phyloP scores from a whole-genome alignment of 2,797 vertebrate genomes.

The Kryptolebias ocellatus region DNA sequence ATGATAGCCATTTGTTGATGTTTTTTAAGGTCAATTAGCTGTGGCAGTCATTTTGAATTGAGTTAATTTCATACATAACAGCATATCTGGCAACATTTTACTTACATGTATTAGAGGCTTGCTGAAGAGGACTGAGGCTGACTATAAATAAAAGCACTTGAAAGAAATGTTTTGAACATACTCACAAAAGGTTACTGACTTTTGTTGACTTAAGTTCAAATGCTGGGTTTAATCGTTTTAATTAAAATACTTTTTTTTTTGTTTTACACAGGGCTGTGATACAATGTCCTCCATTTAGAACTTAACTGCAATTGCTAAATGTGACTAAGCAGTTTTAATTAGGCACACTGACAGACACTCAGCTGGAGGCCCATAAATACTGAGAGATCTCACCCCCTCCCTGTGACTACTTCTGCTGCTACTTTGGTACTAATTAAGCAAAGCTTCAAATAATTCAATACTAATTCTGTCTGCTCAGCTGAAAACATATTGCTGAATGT shows the following conservation, averaged over 20 bases:
- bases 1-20: too few relatives aligned
- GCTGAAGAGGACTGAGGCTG: too few relatives aligned
- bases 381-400: conserved; percentile 24
- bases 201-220: too few relatives aligned
- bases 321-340: conserved; percentile 60
- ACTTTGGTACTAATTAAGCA: conserved; percentile 54
- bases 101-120: too few relatives aligned
- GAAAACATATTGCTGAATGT: conserved; percentile 26
- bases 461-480: conserved; percentile 42
- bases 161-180: too few relatives aligned
- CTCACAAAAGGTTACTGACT: too few relatives aligned
- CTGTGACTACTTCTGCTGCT: conserved; percentile 41
- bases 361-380: conserved; percentile 38
- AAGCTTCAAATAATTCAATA: conserved; percentile 41
- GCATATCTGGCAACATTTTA: too few relatives aligned
- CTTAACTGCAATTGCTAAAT: conserved; percentile 32
- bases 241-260: neutral
- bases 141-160: too few relatives aligned
- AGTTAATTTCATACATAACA: too few relatives aligned
- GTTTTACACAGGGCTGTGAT: neutral
- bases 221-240: neutral
- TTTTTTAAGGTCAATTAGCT: too few relatives aligned
- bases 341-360: conserved; percentile 41
- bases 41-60: too few relatives aligned
- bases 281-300: conserved; percentile 25